Conservation (phyloP, 2,888 invertebrate species). For the Chaetogeoica ovagalla region DNA sequence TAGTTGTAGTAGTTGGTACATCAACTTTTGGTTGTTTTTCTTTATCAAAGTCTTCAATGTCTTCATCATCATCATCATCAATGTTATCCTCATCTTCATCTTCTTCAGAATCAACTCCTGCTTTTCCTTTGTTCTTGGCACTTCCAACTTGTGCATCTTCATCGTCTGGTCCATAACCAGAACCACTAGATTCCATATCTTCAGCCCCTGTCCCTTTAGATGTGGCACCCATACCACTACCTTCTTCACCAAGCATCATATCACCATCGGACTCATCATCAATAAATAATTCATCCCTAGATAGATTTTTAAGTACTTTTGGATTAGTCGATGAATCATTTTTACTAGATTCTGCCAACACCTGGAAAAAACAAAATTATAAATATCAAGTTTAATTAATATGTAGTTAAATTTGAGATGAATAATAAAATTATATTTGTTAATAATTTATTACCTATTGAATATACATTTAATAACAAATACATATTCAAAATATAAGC, state of each 20-base stretch:
- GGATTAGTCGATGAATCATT: slow-evolving; percentile 46
- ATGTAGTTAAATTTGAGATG: neutral
- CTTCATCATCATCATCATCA: slow-evolving; percentile 35
- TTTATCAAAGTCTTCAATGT: slow-evolving; percentile 18
- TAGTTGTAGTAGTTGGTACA: neutral
- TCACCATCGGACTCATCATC: slow-evolving; percentile 68
- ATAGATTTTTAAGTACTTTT: neutral
- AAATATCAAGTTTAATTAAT: neutral
- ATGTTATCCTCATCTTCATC: slow-evolving; percentile 31
- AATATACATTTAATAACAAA: neutral
- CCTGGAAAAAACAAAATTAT: slow-evolving; percentile 12
- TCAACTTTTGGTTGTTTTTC: slow-evolving; percentile 6
- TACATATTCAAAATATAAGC: too few species aligned
- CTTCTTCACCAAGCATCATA: slow-evolving; percentile 45
- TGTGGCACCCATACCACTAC: slow-evolving; percentile 33
- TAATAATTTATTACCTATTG: neutral
- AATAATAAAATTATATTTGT: neutral
- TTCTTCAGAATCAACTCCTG: slow-evolving; percentile 19
- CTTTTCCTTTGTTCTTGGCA: slow-evolving; percentile 18
- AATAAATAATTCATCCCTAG: slow-evolving; percentile 70
- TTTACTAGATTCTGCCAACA: slow-evolving; percentile 20
- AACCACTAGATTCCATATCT: slow-evolving; percentile 82
- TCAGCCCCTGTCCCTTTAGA: slow-evolving; percentile 66
- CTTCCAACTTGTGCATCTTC: slow-evolving; percentile 61
- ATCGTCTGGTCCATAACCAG: slow-evolving; percentile 83